Evolutionary conservation across 2,113 vertebrate genomes (phyloP).

Genomic region (Trinectes maculatus): DNA sequence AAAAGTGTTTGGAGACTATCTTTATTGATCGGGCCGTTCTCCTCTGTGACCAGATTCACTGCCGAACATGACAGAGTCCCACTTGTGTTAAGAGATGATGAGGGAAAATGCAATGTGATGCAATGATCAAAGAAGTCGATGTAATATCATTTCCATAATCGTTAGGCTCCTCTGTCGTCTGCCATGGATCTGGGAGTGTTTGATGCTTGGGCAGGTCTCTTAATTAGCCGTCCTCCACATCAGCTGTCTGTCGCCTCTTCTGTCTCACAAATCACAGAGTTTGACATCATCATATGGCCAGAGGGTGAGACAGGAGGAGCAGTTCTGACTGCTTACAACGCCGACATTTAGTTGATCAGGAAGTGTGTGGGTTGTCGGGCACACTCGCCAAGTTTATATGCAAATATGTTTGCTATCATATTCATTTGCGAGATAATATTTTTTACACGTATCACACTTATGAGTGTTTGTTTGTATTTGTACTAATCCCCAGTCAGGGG

Average conservation of each 20-base stretch:
- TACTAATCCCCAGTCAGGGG: slow-evolving; percentile 24
- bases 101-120: slow-evolving; percentile 81
- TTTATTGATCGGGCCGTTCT: slow-evolving; percentile 76
- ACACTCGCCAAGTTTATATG: not conserved
- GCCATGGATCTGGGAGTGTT: slow-evolving; percentile 77
- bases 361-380: not conserved
- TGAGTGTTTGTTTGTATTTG: too few species aligned
- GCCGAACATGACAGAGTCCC: slow-evolving; percentile 73
- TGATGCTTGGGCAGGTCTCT: slow-evolving; percentile 81
- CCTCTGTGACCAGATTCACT: slow-evolving; percentile 75
- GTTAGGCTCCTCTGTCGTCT: slow-evolving; percentile 75
- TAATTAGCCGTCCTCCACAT: slow-evolving; percentile 79
- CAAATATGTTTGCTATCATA: slow-evolving; percentile 4
- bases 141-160: slow-evolving; percentile 84
- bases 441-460: too few species aligned
- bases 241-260: slow-evolving; percentile 73
- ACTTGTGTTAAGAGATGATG: slow-evolving; percentile 72
- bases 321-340: slow-evolving; percentile 51
- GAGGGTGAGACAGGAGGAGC: slow-evolving; percentile 37
- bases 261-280: slow-evolving; percentile 72
- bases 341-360: slow-evolving; percentile 39
- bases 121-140: slow-evolving; percentile 82
- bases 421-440: slow-evolving; percentile 4
- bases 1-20: slow-evolving; percentile 72
- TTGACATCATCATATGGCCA: slow-evolving; percentile 63